A percentile compares a stretch with the other conserved stretches of the same genome.
Conservation (phyloP, 2,113 vertebrate genomes). For the Cairina moschata region DNA sequence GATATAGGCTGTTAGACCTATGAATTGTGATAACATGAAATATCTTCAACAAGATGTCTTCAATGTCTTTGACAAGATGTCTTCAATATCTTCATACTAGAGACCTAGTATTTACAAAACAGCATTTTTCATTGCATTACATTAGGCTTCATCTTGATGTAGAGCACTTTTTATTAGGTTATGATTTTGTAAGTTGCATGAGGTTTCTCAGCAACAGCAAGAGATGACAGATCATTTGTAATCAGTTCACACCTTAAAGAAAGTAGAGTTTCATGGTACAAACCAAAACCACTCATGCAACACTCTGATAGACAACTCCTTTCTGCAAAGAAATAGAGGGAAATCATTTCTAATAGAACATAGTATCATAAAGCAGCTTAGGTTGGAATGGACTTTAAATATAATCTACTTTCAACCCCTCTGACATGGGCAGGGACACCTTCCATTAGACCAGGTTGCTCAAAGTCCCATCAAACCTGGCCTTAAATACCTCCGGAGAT, state of each 20-base stretch:
- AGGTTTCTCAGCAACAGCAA: background rate
- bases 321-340: background rate
- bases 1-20: background rate
- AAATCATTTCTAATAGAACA: background rate
- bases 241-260: background rate
- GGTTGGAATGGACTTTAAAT: too few relatives aligned
- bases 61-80: too few relatives aligned
- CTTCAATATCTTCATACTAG: too few relatives aligned
- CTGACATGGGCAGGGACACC: too few relatives aligned
- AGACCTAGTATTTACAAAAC: background rate
- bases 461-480: too few relatives aligned
- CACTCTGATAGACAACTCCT: background rate
- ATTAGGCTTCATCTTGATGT: background rate
- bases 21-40: background rate
- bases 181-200: background rate
- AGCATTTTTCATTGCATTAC: background rate
- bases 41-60: background rate
- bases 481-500: too few relatives aligned
- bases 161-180: background rate
- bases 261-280: background rate
- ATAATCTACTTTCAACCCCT: too few relatives aligned
- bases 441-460: too few relatives aligned
- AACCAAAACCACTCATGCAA: background rate
- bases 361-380: too few relatives aligned
- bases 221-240: background rate